Evolutionary conservation across 2,113 vertebrate species (phyloP).

Genomic region (Acanthisitta chloris): DNA sequence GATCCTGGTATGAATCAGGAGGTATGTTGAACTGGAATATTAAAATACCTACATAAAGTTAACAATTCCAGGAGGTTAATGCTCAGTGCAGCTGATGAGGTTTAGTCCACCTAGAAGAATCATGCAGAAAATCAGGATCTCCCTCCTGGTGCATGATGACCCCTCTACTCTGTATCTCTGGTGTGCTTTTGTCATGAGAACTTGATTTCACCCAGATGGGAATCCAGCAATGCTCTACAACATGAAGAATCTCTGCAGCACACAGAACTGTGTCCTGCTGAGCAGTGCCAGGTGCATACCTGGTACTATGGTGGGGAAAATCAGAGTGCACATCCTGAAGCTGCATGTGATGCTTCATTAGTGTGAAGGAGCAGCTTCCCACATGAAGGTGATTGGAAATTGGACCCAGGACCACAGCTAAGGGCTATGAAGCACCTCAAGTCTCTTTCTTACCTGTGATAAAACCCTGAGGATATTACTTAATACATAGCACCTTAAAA

Average conservation of each 20-base stretch:
- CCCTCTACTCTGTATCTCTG: not conserved
- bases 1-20: not conserved
- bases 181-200: not conserved
- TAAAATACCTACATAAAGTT: not conserved
- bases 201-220: not conserved
- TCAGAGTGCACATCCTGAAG: not conserved
- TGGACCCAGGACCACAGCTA: not conserved
- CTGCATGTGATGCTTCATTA: not conserved
- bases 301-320: not conserved
- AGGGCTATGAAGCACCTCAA: not conserved
- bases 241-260: not conserved
- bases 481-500: not conserved
- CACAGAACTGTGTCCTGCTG: not conserved
- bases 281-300: not conserved
- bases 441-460: not conserved
- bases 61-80: not conserved
- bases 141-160: not conserved
- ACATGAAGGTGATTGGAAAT: not conserved
- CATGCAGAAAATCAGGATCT: not conserved
- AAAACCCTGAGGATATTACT: not conserved
- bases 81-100: not conserved
- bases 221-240: not conserved
- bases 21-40: not conserved
- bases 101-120: not conserved
- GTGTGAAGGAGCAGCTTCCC: not conserved